Conservation (phyloP, 2,888 invertebrate species). For the Sabellastarte sp. region DNA sequence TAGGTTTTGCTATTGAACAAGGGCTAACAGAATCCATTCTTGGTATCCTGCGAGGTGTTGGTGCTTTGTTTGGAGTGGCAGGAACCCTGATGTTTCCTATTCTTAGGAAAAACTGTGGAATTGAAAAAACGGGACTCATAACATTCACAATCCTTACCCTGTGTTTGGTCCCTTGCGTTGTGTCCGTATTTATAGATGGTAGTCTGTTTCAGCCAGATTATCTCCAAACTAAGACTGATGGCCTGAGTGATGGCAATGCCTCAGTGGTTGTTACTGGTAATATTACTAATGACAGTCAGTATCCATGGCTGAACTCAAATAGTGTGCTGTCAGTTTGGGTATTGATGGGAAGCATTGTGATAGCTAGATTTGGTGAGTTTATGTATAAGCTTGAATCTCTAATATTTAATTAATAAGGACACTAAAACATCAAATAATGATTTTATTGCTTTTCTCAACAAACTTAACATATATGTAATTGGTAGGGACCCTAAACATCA, state of each 20-base stretch:
- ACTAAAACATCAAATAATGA: too few species aligned
- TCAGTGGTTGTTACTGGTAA: too few species aligned
- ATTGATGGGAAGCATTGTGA: slow-evolving; percentile 44
- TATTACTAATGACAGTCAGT: too few species aligned
- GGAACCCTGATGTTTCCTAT: slow-evolving; percentile 61
- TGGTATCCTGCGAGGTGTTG: slow-evolving; percentile 58
- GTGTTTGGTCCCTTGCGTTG: slow-evolving; percentile 56
- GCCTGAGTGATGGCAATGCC: too few species aligned
- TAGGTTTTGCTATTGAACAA: slow-evolving; percentile 58
- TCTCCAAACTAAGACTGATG: too few species aligned
- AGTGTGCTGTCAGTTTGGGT: slow-evolving; percentile 39
- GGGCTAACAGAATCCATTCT: slow-evolving; percentile 59
- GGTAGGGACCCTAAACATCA: too few species aligned
- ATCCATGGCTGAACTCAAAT: too few species aligned
- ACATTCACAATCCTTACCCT: slow-evolving; percentile 38
- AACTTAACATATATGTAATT: too few species aligned
- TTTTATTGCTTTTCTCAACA: too few species aligned
- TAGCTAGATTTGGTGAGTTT: slow-evolving; percentile 47
- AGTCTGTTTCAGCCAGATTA: slow-evolving; percentile 56
- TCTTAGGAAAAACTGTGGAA: slow-evolving; percentile 50
- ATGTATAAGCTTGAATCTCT: too few species aligned
- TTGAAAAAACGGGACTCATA: slow-evolving; percentile 29
- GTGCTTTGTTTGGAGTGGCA: slow-evolving; percentile 60
- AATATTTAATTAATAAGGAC: too few species aligned
- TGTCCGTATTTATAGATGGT: slow-evolving; percentile 60